Evolutionary conservation across 1,140 invertebrate genomes (phyloP), one percentile per base, ranked within the genome.

Genomic region (Drosophila miranda): DNA sequence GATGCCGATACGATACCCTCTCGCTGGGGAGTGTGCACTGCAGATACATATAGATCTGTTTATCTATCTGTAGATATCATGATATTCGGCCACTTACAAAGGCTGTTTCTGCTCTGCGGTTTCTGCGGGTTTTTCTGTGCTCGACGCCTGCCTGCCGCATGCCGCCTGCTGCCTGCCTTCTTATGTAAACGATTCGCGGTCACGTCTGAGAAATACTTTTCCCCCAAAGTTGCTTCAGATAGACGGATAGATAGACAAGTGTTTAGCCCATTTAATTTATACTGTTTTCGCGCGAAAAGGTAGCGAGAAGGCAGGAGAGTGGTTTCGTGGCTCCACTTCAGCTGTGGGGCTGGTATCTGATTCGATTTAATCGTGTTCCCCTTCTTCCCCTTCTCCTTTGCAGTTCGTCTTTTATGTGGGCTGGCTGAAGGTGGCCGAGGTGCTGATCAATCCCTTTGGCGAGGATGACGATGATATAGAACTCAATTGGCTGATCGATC

Each of bases 351-450:
- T 16, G 16, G 16, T 16, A 19, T 19, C 19, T 19, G 19, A 19
- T 19, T 19, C 19, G 19, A 19, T 19, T 19, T 19, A 19, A 19
- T 19, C 1, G 2, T 19, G 19, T 19, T 19, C 2, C 16, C 16
- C 16, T 16, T 16, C 16, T 16, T 16, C 19, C 19, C 19, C 19
- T 19, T 19, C 19, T 19, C 19, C 34, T 91, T 94, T 94, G 50
- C 93, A 98, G 96, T 99, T 99, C 91, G 96, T 97, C 90, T 99
- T 99, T 92, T 99, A 98, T 92, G 95, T 99, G 80, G 98, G 98
- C 16, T 99, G 98, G 98, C 91, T 99, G 28, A 98, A 99, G 94
- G 97, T 98, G 14, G 97, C 97, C 11, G 97, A 98, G 91, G 96
- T 97, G 3, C 92, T 97, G 55, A 97, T 97, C 57, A 97, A 97